phyloP scores from a whole-genome alignment of 2,888 invertebrate genomes.

The Drosophila barbarae region DNA sequence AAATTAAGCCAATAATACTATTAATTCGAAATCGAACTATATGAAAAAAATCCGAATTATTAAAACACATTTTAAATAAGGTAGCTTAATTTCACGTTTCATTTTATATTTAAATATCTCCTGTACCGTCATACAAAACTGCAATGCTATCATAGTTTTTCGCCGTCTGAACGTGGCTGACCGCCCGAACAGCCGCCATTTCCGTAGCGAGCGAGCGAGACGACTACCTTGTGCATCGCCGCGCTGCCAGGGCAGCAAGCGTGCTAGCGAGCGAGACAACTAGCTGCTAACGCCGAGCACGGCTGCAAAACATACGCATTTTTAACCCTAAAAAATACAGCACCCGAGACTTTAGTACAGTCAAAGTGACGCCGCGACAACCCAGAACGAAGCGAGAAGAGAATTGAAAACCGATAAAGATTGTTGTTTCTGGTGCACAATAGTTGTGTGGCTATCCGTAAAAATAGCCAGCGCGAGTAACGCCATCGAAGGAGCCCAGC shows the following conservation, averaged over 20 bases:
- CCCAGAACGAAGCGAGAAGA: slow-evolving; percentile 28
- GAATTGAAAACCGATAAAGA: slow-evolving; percentile 19
- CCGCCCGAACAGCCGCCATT: slow-evolving; percentile 55
- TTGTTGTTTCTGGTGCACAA: slow-evolving; percentile 34
- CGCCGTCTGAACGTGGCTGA: slow-evolving; percentile 33
- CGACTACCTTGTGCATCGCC: neutral
- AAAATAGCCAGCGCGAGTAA: slow-evolving; percentile 12
- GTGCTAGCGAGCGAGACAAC: slow-evolving; percentile 40
- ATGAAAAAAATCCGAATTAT: neutral
- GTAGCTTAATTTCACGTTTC: no score
- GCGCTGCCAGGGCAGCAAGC: slow-evolving; percentile 32
- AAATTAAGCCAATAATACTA: neutral
- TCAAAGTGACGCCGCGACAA: slow-evolving; percentile 71
- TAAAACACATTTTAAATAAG: neutral
- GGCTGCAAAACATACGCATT: slow-evolving; percentile 36
- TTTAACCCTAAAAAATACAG: slow-evolving; percentile 75
- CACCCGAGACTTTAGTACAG: slow-evolving; percentile 69
- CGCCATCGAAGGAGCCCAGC: slow-evolving; percentile 6
- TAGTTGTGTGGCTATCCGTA: slow-evolving; percentile 13
- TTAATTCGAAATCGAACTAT: fast-evolving
- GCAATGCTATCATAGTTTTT: slow-evolving; percentile 28
- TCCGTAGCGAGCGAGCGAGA: slow-evolving; percentile 54
- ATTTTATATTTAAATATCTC: neutral
- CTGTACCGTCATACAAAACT: neutral
- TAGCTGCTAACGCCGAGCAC: neutral